Base-by-base conservation (phyloP, 2,797 vertebrate species). In the Pitangus sulphuratus region DNA sequence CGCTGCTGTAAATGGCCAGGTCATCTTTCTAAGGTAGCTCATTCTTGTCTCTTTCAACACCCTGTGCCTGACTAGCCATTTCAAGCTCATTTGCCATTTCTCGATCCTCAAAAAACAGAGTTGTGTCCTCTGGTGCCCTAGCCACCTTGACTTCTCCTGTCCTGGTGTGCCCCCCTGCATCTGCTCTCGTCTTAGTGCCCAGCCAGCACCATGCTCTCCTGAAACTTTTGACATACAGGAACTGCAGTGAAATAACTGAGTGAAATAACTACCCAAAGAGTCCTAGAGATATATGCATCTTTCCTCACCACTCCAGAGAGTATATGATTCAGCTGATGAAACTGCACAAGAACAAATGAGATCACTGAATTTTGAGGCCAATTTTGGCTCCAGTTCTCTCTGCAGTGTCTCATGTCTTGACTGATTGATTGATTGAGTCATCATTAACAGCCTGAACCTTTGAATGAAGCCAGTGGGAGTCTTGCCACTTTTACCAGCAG, bases 401-500 rank as follows among this genome's bases (percentile, higher is more conserved):
- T 85, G 66, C 77, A 89, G 37, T 33, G 80, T 89, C 92, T 95
- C 11, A 0, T 87, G 19, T 84, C 88, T 93, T 93, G 80, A 62
- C 64, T 82, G 91, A 89, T 74, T 91, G 95, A 95, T 95, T 95
- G 93, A 96, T 87, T 93, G 92, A 97, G 87, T 95, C 94, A 90
- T 88, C 95, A 88, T 94, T 92, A 96, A 86, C 87, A 95, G 82
- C 42, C 76, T 88, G 82, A 96, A 94, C 87, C 89, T 94, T 92
- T 93, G 87, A 97, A 96, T 96, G 93, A 93, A 96, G 80, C 57
- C 90, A 69, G 96, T 94, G 90, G 95, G 96, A 96, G 93, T 96
- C 92, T 78, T 95, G 74, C 92, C 77, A 79, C 70, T 95, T 95
- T 50, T 88, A 93, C 79, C 69, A 78, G 57, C 50, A 93, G 89